A percentile compares a stretch with the other conserved stretches of the same genome.
These are phyloP conservation scores for Stenichneumon culpator DNA, from an alignment of 2,888 invertebrate species.

Conservation along the genomic window DNA sequence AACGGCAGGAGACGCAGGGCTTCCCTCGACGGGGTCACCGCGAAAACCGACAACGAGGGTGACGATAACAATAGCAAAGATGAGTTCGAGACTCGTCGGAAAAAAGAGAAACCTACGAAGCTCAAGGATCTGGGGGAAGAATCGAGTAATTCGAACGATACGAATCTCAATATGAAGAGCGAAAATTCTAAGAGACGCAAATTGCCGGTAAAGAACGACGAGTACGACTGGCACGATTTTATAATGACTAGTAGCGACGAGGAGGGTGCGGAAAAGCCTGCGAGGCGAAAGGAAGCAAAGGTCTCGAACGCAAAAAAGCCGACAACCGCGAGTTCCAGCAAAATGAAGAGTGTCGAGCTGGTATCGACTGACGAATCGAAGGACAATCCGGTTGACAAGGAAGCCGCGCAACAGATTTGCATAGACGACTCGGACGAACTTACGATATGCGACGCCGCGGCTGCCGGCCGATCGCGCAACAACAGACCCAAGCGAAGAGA, in stretches of 20 bases:
- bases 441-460: conserved; percentile 44
- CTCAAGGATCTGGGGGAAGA: not conserved
- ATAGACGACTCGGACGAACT: conserved; percentile 42
- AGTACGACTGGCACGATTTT: not conserved
- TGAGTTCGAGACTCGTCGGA: conserved; percentile 53
- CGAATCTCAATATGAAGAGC: not conserved
- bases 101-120: conserved; percentile 64
- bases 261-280: not conserved
- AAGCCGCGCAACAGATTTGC: not conserved
- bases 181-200: not conserved
- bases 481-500: conserved; percentile 28
- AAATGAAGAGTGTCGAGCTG: conserved; percentile 25
- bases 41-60: conserved; percentile 60
- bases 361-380: not conserved
- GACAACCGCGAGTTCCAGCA: not conserved
- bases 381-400: not conserved
- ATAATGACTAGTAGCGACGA: conserved; percentile 33
- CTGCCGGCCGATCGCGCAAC: conserved; percentile 26
- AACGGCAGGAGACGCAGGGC: conserved; percentile 22
- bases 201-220: not conserved
- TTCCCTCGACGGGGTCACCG: conserved; percentile 33
- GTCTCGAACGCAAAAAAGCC: conserved; percentile 3
- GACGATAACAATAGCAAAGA: conserved; percentile 69
- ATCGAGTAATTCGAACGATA: not conserved
- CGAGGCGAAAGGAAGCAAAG: conserved; percentile 19